Percentiles rank a stretch among this genome's conserved stretches.
phyloP scores from a whole-genome alignment of 2,797 vertebrate species.

The Poecilia picta region DNA sequence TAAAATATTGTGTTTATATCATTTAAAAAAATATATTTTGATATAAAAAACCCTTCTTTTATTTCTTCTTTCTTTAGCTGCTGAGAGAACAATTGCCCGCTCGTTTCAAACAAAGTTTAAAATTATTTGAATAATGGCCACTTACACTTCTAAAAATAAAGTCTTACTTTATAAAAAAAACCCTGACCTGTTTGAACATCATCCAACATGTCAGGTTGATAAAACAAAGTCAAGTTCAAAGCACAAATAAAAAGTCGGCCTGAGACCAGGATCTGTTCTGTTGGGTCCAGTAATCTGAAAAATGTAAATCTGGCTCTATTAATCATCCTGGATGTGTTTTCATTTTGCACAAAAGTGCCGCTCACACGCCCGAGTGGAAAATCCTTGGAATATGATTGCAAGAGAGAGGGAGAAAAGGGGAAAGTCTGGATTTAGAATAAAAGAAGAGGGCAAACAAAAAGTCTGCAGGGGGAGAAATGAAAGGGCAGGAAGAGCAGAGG shows the following conservation, averaged over 20 bases:
- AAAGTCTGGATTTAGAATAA: conserved; percentile 36
- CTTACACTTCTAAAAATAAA: not conserved
- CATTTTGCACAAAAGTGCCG: conserved; percentile 5
- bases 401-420: conserved; percentile 12
- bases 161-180: not conserved
- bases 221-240: conserved; percentile 3
- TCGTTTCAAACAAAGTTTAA: not conserved
- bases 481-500: conserved; percentile 56
- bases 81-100: not conserved
- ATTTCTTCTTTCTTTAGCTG: not conserved
- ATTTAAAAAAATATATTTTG: not conserved
- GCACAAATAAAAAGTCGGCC: not conserved
- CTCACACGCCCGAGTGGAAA: conserved; percentile 16
- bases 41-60: too few relatives aligned
- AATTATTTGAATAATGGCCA: not conserved
- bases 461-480: conserved; percentile 28
- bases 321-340: conserved; percentile 4
- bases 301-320: conserved; percentile 2
- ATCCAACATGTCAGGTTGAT: not conserved
- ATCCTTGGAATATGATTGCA: conserved; percentile 35
- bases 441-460: conserved; percentile 39
- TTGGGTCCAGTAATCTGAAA: not conserved
- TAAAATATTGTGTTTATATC: not conserved
- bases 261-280: not conserved
- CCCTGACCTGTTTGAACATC: not conserved